phyloP scores from a whole-genome alignment of 2,797 vertebrate species.

The Cirrhinus molitorella region DNA sequence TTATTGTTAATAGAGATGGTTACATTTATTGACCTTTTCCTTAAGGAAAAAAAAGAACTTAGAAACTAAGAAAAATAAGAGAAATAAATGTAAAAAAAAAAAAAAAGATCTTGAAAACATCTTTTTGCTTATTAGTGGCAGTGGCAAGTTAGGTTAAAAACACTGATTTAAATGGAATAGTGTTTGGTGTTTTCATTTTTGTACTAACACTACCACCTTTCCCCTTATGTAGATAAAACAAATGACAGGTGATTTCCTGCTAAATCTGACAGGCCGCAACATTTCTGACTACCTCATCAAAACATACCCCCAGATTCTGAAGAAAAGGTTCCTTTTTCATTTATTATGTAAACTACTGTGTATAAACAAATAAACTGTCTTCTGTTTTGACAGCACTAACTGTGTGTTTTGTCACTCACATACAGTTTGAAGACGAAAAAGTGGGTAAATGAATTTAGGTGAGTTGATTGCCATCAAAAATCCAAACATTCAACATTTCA shows the following conservation, averaged over 20 bases:
- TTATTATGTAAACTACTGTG: background rate
- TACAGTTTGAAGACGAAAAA: slow-evolving; percentile 88
- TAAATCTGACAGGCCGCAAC: slow-evolving; percentile 88
- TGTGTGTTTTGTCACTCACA: background rate
- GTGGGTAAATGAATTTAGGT: slow-evolving; percentile 94
- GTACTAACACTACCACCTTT: background rate
- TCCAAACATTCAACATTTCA: slow-evolving; percentile 3
- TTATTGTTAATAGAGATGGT: slow-evolving; percentile 77
- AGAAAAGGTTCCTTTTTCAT: slow-evolving; percentile 77
- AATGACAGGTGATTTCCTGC: slow-evolving; percentile 83
- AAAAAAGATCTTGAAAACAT: background rate
- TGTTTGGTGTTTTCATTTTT: background rate
- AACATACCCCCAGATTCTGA: slow-evolving; percentile 89
- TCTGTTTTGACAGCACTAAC: background rate
- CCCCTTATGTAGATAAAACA: slow-evolving; percentile 75
- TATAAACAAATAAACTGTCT: background rate
- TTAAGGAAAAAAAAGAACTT: slow-evolving; percentile 83
- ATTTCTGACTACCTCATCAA: slow-evolving; percentile 92
- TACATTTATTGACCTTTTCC: slow-evolving; percentile 88
- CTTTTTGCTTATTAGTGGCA: background rate
- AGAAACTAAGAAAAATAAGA: background rate
- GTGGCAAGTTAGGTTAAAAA: background rate
- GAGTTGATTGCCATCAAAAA: slow-evolving; percentile 53
- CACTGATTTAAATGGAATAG: background rate
- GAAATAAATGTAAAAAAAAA: background rate